Percentiles rank a stretch among this genome's conserved stretches.
Evolutionary conservation across 2,888 invertebrate genomes (phyloP).

Genomic region (Lepidocyrtoides sp.): DNA sequence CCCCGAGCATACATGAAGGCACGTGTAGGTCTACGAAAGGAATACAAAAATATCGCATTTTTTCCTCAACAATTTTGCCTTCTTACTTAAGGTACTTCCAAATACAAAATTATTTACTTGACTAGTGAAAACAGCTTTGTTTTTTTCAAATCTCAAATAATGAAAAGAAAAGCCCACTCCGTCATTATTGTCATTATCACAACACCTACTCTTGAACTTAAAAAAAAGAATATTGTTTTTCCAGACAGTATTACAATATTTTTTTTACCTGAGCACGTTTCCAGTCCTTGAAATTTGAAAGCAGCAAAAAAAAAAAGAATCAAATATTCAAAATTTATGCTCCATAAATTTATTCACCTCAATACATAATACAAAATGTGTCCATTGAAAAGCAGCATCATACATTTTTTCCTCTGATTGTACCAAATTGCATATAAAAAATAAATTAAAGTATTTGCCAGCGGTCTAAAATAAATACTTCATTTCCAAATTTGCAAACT

Average conservation of each 20-base stretch:
- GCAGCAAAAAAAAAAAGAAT: slow-evolving; percentile 58
- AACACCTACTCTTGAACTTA: neutral
- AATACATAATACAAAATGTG: neutral
- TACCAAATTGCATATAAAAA: neutral
- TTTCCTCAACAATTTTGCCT: neutral
- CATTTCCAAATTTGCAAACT: slow-evolving; percentile 14
- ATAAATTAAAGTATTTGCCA: neutral
- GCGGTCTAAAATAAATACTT: neutral
- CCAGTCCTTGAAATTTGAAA: slow-evolving; percentile 83
- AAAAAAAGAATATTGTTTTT: neutral
- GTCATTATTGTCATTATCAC: neutral
- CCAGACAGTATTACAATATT: slow-evolving; percentile 8
- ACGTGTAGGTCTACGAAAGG: slow-evolving; percentile 93
- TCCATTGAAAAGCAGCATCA: neutral
- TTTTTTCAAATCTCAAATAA: neutral
- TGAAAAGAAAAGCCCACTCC: neutral
- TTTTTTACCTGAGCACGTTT: slow-evolving; percentile 83
- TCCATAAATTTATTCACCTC: neutral
- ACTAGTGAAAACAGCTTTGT: neutral
- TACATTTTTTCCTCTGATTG: neutral
- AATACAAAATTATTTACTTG: neutral
- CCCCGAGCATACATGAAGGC: slow-evolving; percentile 92
- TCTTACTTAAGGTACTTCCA: neutral
- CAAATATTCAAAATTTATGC: slow-evolving; percentile 24
- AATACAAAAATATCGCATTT: slow-evolving; percentile 37